A percentile compares a stretch with the other conserved stretches of the same genome.
Evolutionary conservation across 2,888 invertebrate species (phyloP).

Genomic region (Magallana nippona): DNA sequence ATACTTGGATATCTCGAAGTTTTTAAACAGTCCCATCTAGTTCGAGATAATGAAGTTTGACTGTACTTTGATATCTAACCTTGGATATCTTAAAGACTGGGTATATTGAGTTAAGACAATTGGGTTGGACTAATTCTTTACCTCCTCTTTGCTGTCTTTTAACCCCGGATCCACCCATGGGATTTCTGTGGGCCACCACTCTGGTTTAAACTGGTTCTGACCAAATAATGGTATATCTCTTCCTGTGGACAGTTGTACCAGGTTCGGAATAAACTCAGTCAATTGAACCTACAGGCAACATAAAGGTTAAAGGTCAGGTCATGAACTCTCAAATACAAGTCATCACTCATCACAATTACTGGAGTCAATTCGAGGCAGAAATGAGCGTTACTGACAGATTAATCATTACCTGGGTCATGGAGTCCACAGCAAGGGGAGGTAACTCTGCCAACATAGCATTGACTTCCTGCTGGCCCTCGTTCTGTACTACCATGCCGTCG

Average conservation of each 20-base stretch:
- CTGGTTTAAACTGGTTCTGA: slow-evolving; percentile 48
- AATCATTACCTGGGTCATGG: slow-evolving; percentile 50
- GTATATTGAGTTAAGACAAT: too few relatives aligned
- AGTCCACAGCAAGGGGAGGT: slow-evolving; percentile 52
- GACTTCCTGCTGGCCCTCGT: neutral
- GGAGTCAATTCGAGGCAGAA: too few relatives aligned
- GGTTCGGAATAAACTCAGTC: slow-evolving; percentile 48
- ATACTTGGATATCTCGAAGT: too few relatives aligned
- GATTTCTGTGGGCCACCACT: slow-evolving; percentile 53
- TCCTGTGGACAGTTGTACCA: slow-evolving; percentile 48
- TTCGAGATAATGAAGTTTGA: too few relatives aligned
- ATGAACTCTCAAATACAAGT: neutral
- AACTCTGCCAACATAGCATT: slow-evolving; percentile 49
- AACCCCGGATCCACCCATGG: slow-evolving; percentile 48
- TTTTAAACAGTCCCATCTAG: too few relatives aligned
- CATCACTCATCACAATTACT: neutral
- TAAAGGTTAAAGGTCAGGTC: neutral
- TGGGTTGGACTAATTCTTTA: neutral
- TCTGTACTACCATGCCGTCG: slow-evolving; percentile 15
- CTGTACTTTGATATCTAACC: too few relatives aligned
- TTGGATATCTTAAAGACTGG: too few relatives aligned
- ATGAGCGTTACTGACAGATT: too few relatives aligned
- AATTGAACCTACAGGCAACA: slow-evolving; percentile 46
- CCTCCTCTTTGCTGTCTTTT: slow-evolving; percentile 8
- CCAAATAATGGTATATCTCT: slow-evolving; percentile 45